Evolutionary conservation across 2,113 vertebrate genomes (phyloP), one percentile per base, ranked within the genome.

Genomic region (Narcine bancroftii): DNA sequence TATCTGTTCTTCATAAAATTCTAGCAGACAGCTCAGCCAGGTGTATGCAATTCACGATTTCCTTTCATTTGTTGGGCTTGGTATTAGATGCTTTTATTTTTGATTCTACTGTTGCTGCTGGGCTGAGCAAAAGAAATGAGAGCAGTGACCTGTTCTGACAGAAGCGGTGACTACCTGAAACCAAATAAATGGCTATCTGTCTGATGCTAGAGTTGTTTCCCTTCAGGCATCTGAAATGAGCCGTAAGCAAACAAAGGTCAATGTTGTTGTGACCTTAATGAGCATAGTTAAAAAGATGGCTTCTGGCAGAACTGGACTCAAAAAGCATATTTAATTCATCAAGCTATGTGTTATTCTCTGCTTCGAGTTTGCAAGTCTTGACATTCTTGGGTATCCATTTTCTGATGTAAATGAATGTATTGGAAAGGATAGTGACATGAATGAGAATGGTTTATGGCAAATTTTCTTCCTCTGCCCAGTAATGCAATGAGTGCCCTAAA

Each of bases 231-330:
- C 24, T 91, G 89, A 71, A 91, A 69, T 91, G 65, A 45, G 89
- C 65, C 42, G 47, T 66, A n/a, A 71, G 66, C 89, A 91, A 91
- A 91, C 65, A 91, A 91, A 91, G 63, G 65, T 91, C 63, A 91
- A 91, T 69, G 53, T 87, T 87, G 81, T n/a, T 60, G 53, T 87
- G 89, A 91, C 89, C 65, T 91, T 91, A 69, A 71, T 39, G 45
- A 69, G 63, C 69, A 33, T 69, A 45, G 89, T 60, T 91, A 69
- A 47, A 69, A 45, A 33, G 24, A 66, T 47, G 39, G 65, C 60
- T 91, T 45, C 39, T 15, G 39, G 89, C 65, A 69, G 63, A 69
- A 65, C 26, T 29, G 42, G 19, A 17, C 24, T 45, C 89, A 69
- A 45, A 69, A 45, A 45, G 36, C 42, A 42, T 69, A 60, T 21